Conservation (phyloP, 1,140 invertebrate genomes). For the Drosophila jambulina region DNA sequence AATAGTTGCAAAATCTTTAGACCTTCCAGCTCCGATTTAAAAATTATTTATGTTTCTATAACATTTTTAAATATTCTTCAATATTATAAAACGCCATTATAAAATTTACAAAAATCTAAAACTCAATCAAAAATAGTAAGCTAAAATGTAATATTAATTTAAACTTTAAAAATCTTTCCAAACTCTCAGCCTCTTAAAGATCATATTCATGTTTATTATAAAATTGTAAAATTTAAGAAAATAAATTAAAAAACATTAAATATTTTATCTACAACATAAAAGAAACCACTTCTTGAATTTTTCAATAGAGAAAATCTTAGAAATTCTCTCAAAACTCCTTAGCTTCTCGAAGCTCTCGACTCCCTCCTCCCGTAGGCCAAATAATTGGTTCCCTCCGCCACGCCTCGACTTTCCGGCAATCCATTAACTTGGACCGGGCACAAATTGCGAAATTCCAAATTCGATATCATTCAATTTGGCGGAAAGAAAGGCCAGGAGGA, state of each 20-base stretch:
- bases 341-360: neutral
- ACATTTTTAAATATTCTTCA: too few species aligned
- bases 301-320: neutral
- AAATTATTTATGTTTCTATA: too few species aligned
- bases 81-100: too few species aligned
- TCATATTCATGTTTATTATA: neutral
- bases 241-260: neutral
- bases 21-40: too few species aligned
- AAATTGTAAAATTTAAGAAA: neutral
- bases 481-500: constrained; percentile 12
- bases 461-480: constrained; percentile 70
- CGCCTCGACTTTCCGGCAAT: constrained; percentile 25
- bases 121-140: too few species aligned
- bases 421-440: constrained; percentile 57
- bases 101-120: too few species aligned
- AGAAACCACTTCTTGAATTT: neutral
- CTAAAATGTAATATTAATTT: too few species aligned
- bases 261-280: neutral
- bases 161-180: neutral
- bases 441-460: constrained; percentile 61
- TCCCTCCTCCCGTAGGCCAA: neutral
- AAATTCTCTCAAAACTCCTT: neutral
- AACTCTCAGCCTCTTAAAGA: too few species aligned
- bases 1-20: too few species aligned
- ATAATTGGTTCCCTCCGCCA: constrained; percentile 12